Base-by-base conservation (phyloP, 1,140 invertebrate species). In the Dreissena polymorpha region DNA sequence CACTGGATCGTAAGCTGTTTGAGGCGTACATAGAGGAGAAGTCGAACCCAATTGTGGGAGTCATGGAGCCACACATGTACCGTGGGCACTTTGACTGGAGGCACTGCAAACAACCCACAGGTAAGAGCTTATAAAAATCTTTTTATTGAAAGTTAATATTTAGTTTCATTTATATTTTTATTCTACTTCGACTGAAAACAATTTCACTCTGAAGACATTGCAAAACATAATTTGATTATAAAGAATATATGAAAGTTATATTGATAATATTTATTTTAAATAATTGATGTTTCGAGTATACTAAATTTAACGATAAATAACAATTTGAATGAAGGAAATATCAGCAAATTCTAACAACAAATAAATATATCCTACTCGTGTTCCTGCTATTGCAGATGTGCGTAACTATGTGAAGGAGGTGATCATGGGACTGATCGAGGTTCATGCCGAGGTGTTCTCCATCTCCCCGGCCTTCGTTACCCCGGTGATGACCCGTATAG, bases 11-110 rank as follows among this genome's bases (percentile, higher is more conserved):
- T 10, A 91, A 91, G 63, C 83, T 94, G 67, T 94, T 94, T 88
- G 90, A 93, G 25, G 89, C 92, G 0, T 99, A 98, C 91, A 94
- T 98, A 67, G 98, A 99, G 92, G 95, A 97, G 86, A 98, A 98
- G 91, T 96, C 96, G 69, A 97, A 99, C 93, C 97, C 97, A 6
- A 93, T 94, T 53, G 96, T 98, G 27, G 97, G 97, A 23, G 97
- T 96, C 18, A 98, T 99, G 84, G 98, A 99, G 93, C 97, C 97
- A 3, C 97, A 96, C 63, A 99, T 99, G 97, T 98, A 98, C 92
- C 93, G 97, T 86, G 97, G 97, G 0, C 94, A 95, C 63, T 97
- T 98, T 90, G 96, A 97, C 87, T 98, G 97, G 96, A 95, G 96
- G 84, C 95, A 95, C 5, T 95, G 96, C 86, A 94, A 89, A 29